phyloP scores from a whole-genome alignment of 2,888 invertebrate genomes.

The Sphaeridia pumilis region DNA sequence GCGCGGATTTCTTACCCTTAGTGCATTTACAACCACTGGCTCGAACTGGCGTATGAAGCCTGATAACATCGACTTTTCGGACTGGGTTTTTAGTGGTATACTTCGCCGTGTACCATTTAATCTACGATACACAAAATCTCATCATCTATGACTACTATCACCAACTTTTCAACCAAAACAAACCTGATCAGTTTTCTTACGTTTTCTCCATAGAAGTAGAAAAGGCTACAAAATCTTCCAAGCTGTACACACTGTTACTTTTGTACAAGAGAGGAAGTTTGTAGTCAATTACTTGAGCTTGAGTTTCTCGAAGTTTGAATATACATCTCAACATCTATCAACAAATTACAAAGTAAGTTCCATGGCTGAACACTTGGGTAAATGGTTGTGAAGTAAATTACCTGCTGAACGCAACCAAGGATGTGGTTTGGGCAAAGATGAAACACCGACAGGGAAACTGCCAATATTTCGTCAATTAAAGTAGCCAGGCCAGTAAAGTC shows the following conservation, averaged over 20 bases:
- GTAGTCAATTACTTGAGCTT: neutral
- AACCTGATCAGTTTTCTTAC: slow-evolving; percentile 12
- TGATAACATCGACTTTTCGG: slow-evolving; percentile 52
- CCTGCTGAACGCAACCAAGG: slow-evolving; percentile 63
- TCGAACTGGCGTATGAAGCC: slow-evolving; percentile 85
- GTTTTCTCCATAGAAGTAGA: slow-evolving; percentile 11
- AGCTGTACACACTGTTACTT: neutral
- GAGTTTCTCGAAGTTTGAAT: neutral
- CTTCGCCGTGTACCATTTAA: slow-evolving; percentile 9
- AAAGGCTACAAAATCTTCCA: slow-evolving; percentile 11
- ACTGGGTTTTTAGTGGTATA: slow-evolving; percentile 24
- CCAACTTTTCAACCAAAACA: neutral
- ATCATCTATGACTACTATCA: neutral
- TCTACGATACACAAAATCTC: neutral
- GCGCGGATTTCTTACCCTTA: slow-evolving; percentile 52
- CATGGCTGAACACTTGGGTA: slow-evolving; percentile 2
- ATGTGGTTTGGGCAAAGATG: slow-evolving; percentile 55
- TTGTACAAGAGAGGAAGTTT: neutral
- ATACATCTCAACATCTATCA: slow-evolving; percentile 9
- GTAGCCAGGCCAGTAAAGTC: slow-evolving; percentile 25
- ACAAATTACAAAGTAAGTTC: slow-evolving; percentile 4
- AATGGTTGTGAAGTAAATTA: slow-evolving; percentile 38
- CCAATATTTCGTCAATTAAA: slow-evolving; percentile 67
- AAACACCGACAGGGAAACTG: slow-evolving; percentile 60
- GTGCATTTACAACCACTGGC: slow-evolving; percentile 83